Conservation (phyloP, 2,888 invertebrate species). For the Agrotis segetum region DNA sequence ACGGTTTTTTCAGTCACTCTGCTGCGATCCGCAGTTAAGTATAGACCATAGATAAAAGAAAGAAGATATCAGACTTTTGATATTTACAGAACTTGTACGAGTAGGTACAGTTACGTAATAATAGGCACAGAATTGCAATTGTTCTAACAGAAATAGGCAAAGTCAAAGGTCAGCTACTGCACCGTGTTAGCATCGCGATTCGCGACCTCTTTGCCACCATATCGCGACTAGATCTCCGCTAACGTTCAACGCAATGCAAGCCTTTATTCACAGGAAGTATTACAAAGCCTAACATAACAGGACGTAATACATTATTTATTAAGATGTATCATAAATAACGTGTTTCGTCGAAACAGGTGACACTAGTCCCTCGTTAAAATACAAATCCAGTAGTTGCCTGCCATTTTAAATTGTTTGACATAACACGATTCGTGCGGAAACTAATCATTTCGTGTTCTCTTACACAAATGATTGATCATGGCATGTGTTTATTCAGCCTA, state of each 20-base stretch:
- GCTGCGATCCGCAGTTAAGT: too few species aligned
- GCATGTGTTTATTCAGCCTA: conserved; percentile 62
- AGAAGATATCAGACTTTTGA: background rate
- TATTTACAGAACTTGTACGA: background rate
- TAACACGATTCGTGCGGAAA: conserved; percentile 69
- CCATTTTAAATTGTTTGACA: conserved; percentile 71
- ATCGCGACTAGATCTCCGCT: conserved; percentile 18
- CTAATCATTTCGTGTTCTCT: conserved; percentile 59
- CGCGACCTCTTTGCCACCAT: conserved; percentile 21
- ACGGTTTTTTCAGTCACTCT: background rate
- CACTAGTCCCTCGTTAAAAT: conserved; percentile 57
- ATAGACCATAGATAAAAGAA: too few species aligned
- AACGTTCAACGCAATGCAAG: conserved; percentile 1
- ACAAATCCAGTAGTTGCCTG: conserved; percentile 69
- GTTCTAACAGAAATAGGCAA: conserved; percentile 15
- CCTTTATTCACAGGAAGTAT: conserved; percentile 38
- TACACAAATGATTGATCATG: conserved; percentile 66
- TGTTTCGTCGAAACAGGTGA: conserved; percentile 58
- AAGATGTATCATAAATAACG: conserved; percentile 53
- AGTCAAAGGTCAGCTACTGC: conserved; percentile 45
- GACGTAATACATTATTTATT: conserved; percentile 41
- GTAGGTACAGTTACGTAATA: conserved; percentile 6
- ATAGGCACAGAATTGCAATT: conserved; percentile 21
- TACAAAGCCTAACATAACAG: conserved; percentile 37
- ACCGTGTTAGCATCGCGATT: conserved; percentile 24